These are phyloP conservation scores for Rhineura floridana DNA, from an alignment of 2,113 vertebrate species.

Conservation along the genomic window DNA sequence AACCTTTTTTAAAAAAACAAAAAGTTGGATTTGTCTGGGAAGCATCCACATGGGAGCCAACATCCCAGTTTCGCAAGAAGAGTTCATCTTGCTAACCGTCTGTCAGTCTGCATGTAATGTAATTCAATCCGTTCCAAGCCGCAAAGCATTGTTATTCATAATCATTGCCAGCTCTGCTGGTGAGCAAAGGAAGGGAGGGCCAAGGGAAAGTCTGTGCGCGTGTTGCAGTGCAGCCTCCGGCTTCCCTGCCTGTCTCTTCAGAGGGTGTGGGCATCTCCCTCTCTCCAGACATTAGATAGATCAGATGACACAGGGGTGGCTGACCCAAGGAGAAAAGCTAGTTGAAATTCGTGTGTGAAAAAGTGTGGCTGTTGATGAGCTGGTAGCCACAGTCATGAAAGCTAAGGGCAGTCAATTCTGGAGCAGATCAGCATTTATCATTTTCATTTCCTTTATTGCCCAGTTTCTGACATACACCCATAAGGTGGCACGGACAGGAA, in stretches of 20 bases:
- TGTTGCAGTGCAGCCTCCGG: slow-evolving; percentile 79
- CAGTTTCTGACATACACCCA: slow-evolving; percentile 85
- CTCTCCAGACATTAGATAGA: not conserved
- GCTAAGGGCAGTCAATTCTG: slow-evolving; percentile 74
- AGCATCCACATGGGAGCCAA: not conserved
- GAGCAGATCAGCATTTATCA: slow-evolving; percentile 87
- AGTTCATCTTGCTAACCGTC: slow-evolving; percentile 15
- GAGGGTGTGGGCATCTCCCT: not conserved
- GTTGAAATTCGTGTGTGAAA: slow-evolving; percentile 46
- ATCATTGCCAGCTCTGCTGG: slow-evolving; percentile 79
- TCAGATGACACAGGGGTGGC: not conserved
- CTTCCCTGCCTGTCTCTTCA: slow-evolving; percentile 69
- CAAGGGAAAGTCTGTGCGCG: no score
- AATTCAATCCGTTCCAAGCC: slow-evolving; percentile 47
- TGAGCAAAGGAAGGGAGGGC: not conserved
- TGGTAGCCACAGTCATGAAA: slow-evolving; percentile 67
- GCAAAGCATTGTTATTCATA: slow-evolving; percentile 75
- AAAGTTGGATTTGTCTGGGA: not conserved
- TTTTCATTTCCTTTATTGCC: slow-evolving; percentile 84
- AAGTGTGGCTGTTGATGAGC: slow-evolving; percentile 21
- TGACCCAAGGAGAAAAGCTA: slow-evolving; percentile 57
- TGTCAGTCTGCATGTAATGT: slow-evolving; percentile 41
- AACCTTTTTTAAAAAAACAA: not conserved
- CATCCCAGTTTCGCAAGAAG: not conserved
- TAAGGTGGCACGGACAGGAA: not conserved